A percentile compares a stretch with the other conserved stretches of the same genome.
These are phyloP conservation scores for Andrena bicolor DNA, from an alignment of 2,888 invertebrate genomes.

Conservation along the genomic window DNA sequence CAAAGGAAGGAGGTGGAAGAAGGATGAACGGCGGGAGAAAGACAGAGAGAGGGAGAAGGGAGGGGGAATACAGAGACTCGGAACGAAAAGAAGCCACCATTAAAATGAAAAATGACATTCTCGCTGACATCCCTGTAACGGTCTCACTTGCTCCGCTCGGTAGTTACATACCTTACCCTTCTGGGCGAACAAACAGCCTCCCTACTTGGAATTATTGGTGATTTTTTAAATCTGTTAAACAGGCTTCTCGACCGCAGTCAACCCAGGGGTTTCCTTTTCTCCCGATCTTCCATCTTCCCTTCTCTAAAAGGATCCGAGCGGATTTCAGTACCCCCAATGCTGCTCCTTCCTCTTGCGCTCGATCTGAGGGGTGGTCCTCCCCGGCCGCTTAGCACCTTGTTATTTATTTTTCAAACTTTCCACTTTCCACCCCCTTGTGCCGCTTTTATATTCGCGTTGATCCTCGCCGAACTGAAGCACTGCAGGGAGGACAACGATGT, in stretches of 20 bases:
- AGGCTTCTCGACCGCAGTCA: constrained; percentile 77
- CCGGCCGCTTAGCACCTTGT: constrained; percentile 81
- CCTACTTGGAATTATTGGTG: constrained; percentile 80
- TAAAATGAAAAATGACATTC: constrained; percentile 85
- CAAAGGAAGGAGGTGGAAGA: constrained; percentile 60
- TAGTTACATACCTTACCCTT: constrained; percentile 77
- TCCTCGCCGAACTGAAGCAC: constrained; percentile 11
- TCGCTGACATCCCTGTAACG: constrained; percentile 78
- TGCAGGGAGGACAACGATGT: not conserved
- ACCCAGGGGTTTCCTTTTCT: constrained; percentile 54
- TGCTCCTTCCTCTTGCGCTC: constrained; percentile 38
- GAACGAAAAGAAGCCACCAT: constrained; percentile 80
- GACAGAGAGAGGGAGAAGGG: constrained; percentile 9
- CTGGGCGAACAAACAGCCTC: constrained; percentile 74
- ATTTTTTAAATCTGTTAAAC: constrained; percentile 84
- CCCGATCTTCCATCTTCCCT: constrained; percentile 43
- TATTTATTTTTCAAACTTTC: constrained; percentile 82
- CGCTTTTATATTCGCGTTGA: constrained; percentile 46
- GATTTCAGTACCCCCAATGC: constrained; percentile 48
- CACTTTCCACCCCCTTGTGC: constrained; percentile 36
- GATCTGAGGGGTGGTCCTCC: constrained; percentile 41
- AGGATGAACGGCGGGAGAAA: constrained; percentile 28
- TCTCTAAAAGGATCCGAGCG: constrained; percentile 43
- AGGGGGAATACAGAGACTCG: constrained; percentile 47
- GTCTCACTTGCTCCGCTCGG: constrained; percentile 70